A percentile compares a stretch with the other conserved stretches of the same genome.
These are phyloP conservation scores for Steinernema carpocapsae DNA, from an alignment of 2,888 invertebrate genomes.

Conservation along the genomic window DNA sequence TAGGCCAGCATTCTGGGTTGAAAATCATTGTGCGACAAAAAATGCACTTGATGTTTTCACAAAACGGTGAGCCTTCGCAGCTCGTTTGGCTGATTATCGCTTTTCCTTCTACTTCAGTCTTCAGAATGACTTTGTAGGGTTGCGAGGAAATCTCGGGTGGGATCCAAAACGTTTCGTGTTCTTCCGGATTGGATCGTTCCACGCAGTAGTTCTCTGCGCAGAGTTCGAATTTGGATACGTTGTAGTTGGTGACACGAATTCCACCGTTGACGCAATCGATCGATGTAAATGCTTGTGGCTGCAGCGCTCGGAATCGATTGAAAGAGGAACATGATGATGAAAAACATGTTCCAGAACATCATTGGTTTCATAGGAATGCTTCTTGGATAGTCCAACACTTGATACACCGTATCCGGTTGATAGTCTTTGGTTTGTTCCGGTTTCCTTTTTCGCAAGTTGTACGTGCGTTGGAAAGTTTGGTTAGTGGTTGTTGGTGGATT, in stretches of 20 bases:
- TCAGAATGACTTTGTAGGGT: not conserved
- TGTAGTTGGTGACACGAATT: not conserved
- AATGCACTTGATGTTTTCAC: constrained; percentile 36
- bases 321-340: not conserved
- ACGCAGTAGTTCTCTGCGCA: constrained; percentile 35
- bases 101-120: not conserved
- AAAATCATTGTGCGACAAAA: constrained; percentile 29
- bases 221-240: constrained; percentile 16
- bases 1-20: constrained; percentile 40
- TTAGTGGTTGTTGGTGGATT: no score
- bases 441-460: not conserved
- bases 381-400: not conserved
- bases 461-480: not conserved
- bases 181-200: not conserved
- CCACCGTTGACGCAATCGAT: not conserved
- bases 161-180: constrained; percentile 21
- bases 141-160: constrained; percentile 17
- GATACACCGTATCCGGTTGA: not conserved
- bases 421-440: not conserved
- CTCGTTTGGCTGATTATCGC: not conserved
- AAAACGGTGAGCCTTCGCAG: not conserved
- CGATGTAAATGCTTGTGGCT: not conserved
- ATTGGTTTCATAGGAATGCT: not conserved
- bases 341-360: not conserved
- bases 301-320: not conserved